Evolutionary conservation across 2,888 invertebrate genomes (phyloP).

Genomic region (Bellardia pandia): DNA sequence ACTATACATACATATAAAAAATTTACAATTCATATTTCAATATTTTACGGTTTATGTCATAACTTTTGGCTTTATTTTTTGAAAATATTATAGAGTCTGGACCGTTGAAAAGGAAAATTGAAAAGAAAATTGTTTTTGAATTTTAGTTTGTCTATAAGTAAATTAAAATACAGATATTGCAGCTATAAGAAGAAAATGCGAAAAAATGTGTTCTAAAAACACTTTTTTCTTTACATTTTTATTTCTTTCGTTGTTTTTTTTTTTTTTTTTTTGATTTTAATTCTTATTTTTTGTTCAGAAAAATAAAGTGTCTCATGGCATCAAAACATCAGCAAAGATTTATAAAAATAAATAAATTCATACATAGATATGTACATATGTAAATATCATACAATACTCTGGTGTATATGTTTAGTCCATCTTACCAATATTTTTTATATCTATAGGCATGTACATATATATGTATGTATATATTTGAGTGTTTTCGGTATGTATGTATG

Average conservation of each 20-base stretch:
- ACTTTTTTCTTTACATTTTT: slow-evolving; percentile 9
- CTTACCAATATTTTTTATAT: neutral
- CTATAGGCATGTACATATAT: neutral
- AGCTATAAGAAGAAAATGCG: neutral
- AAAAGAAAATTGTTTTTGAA: too few relatives aligned
- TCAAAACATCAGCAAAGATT: slow-evolving; percentile 23
- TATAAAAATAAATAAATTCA: slow-evolving; percentile 38
- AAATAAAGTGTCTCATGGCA: slow-evolving; percentile 62
- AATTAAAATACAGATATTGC: too few relatives aligned
- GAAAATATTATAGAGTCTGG: too few relatives aligned
- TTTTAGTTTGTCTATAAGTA: too few relatives aligned
- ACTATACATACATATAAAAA: too few relatives aligned
- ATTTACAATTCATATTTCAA: too few relatives aligned
- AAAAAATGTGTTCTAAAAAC: slow-evolving; percentile 56
- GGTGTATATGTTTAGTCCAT: slow-evolving; percentile 1
- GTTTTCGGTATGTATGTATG: neutral
- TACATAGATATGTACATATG: neutral
- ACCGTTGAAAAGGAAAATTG: too few relatives aligned
- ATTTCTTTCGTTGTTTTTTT: neutral
- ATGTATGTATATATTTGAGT: neutral
- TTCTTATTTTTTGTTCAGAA: neutral
- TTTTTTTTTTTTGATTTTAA: too few relatives aligned
- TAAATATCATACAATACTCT: neutral
- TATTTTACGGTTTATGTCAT: too few relatives aligned
- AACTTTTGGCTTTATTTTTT: too few relatives aligned